phyloP scores from a whole-genome alignment of 2,113 vertebrate species.

The Gambusia holbrooki region DNA sequence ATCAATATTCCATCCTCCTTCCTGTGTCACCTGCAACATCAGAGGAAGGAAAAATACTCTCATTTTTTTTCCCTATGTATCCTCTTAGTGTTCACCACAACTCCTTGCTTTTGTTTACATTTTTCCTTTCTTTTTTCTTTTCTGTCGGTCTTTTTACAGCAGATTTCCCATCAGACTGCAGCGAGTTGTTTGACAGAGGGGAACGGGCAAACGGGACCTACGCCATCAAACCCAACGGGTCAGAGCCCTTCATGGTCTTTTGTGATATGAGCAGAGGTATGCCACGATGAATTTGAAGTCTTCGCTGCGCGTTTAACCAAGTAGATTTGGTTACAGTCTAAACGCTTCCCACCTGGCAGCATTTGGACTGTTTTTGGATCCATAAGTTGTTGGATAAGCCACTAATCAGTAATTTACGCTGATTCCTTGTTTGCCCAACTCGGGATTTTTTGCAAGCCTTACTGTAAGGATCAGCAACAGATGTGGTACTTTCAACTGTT shows the following conservation, averaged over 20 bases:
- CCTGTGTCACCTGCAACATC: background rate
- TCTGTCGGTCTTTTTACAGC: background rate
- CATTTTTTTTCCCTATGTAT: too few species aligned
- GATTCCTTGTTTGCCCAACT: background rate
- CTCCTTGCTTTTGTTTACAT: background rate
- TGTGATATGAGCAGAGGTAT: slow-evolving; percentile 1
- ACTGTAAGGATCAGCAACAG: background rate
- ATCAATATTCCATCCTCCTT: too few species aligned
- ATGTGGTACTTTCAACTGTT: background rate
- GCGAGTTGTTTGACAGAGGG: background rate
- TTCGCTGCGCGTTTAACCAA: too few species aligned
- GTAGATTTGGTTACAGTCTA: too few species aligned
- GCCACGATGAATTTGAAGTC: too few species aligned
- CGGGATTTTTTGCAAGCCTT: background rate
- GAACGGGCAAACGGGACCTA: background rate
- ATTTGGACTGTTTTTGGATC: background rate
- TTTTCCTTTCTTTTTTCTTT: background rate
- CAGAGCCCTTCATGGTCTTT: background rate
- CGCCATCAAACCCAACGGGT: background rate
- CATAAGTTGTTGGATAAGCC: background rate
- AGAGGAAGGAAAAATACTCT: background rate
- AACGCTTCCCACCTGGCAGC: background rate
- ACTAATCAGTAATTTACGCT: background rate
- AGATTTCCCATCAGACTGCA: background rate
- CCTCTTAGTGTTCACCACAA: too few species aligned